Evolutionary conservation across 2,888 invertebrate species (phyloP).

Genomic region (Cloeon dipterum): DNA sequence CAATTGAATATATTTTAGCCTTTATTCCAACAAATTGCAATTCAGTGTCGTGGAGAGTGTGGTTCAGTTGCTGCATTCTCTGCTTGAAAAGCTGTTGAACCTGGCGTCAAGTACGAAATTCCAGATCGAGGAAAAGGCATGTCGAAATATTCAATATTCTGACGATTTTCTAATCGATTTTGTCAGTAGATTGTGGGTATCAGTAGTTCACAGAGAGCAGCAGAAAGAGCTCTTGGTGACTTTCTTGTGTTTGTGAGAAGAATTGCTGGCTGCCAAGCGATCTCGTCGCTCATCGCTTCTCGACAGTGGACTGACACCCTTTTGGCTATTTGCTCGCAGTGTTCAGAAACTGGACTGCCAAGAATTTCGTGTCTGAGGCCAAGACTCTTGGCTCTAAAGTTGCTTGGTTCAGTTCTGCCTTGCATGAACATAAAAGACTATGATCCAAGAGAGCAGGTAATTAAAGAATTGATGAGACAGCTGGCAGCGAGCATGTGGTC

Average conservation of each 20-base stretch:
- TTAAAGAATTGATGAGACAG: slow-evolving; percentile 25
- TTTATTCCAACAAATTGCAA: slow-evolving; percentile 25
- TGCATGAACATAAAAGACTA: slow-evolving; percentile 16
- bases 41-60: slow-evolving; percentile 23
- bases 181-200: too few relatives aligned
- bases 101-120: neutral
- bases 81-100: slow-evolving; percentile 15
- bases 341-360: slow-evolving; percentile 11
- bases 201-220: slow-evolving; percentile 10
- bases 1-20: slow-evolving; percentile 12
- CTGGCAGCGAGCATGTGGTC: slow-evolving; percentile 29
- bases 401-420: slow-evolving; percentile 26
- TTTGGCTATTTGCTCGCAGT: slow-evolving; percentile 18
- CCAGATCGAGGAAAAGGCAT: too few relatives aligned
- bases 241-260: slow-evolving; percentile 28
- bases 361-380: slow-evolving; percentile 24
- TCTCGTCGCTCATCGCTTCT: slow-evolving; percentile 22
- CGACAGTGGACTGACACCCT: slow-evolving; percentile 26
- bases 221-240: slow-evolving; percentile 24
- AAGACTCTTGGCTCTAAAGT: slow-evolving; percentile 25
- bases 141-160: too few relatives aligned
- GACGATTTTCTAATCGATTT: too few relatives aligned
- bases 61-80: slow-evolving; percentile 25
- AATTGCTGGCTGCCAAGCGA: slow-evolving; percentile 21
- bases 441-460: slow-evolving; percentile 20